Percentiles rank a stretch among this genome's conserved stretches.
Evolutionary conservation across 1,140 invertebrate species (phyloP).

Genomic region (Drosophila pachea): DNA sequence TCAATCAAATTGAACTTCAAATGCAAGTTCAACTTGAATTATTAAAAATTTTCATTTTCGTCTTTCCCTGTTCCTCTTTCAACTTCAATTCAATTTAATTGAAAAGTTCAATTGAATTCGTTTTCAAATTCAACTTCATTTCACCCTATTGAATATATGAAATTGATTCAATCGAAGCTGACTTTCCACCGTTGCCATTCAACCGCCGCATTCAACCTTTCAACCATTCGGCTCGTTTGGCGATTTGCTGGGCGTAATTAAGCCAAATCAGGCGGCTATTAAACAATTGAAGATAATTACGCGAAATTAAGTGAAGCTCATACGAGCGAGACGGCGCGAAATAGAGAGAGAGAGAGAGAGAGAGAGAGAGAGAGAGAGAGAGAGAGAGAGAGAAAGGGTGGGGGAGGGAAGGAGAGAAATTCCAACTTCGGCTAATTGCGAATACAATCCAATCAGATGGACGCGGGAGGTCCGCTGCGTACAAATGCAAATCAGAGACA

Average conservation of each 20-base stretch:
- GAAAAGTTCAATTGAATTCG: too few species aligned
- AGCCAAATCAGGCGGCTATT: constrained; percentile 62
- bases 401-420: not conserved
- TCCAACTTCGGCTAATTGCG: constrained; percentile 29
- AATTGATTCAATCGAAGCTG: not conserved
- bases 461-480: not conserved
- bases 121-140: not conserved
- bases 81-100: not conserved
- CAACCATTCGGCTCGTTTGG: constrained; percentile 11
- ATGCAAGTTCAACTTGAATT: too few species aligned
- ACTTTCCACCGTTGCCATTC: constrained; percentile 19
- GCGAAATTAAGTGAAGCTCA: constrained; percentile 43
- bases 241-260: constrained; percentile 44
- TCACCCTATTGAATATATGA: not conserved
- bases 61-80: too few species aligned
- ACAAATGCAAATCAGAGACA: constrained; percentile 43
- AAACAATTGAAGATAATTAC: constrained; percentile 70
- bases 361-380: too few species aligned
- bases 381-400: too few species aligned
- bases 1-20: not conserved
- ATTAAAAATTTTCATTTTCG: too few species aligned
- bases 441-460: constrained; percentile 14
- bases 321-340: not conserved
- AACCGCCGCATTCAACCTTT: constrained; percentile 5
- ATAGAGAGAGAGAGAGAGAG: too few species aligned